Base-by-base conservation (phyloP, 2,797 vertebrate genomes). In the Pangasius krempfi region DNA sequence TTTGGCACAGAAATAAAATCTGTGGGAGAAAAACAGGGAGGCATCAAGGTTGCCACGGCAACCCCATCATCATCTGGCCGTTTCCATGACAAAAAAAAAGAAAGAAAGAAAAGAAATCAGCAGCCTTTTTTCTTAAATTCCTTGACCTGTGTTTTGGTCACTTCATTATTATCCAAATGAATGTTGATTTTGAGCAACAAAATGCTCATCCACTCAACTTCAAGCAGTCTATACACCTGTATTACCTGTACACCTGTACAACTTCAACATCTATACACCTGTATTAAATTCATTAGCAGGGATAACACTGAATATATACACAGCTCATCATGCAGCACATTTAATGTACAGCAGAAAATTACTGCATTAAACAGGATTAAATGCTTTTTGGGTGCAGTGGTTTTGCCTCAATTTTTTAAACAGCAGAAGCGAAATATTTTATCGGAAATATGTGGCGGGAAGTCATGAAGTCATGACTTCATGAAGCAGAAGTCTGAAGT, bases 21-120 rank as follows among this genome's bases (percentile, higher is more conserved):
- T 47, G 87, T 37, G 6, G 79, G 80, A 85, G 73, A 78, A 82
- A 66, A 72, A 44, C 66, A 80, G n/a, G 62, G 25, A 44, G 85
- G 87, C 90, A 89, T 90, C 72, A 88, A 70, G 85, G 95, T 95
- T 96, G 94, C 95, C 89, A 94, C 94, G 92, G 93, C 91, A 92
- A 95, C 88, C 86, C 88, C 87, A 93, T 93, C 92, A 93, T 94
- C 93, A 92, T 92, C 92, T 84, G 64, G 85, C 84, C 12, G 87
- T 90, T 92, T 91, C 76, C 84, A 92, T 93, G 94, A 94, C 89
- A 88, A 76, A 80, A 81, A 60, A 86, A 86, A 4, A 14, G 9
- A 44, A 22, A 70, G n/a, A 60, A 62, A 5, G 6, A 60, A 44
- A 81, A 30, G 14, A 64, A 56, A 54, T 18, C 25, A 50, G 1